Evolutionary conservation across 2,113 vertebrate genomes (phyloP), one percentile per base, ranked within the genome.

Genomic region (Epinephelus moara): DNA sequence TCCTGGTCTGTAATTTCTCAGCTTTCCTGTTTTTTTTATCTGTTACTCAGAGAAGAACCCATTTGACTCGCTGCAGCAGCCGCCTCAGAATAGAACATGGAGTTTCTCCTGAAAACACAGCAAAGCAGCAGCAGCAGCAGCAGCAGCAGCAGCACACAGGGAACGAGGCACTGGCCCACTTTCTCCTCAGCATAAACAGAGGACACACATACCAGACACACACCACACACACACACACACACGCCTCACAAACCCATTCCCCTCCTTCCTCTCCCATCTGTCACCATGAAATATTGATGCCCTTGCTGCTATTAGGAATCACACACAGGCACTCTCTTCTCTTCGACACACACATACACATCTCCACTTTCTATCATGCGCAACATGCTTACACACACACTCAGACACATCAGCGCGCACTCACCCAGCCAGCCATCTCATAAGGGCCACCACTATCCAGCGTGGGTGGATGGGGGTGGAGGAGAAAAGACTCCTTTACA

Each of bases 251-350:
- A 25, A 64, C 55, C 19, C 19, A n/a, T 0, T 12, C 83, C 64
- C 75, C 82, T 57, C 78, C 80, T 67, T 80, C 17, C 68, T 67
- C 81, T 81, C 81, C 93, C 94, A 95, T 94, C 93, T 94, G 93
- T 90, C 88, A 86, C 55, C 88, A 94, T 95, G 87, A 95, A 96
- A 95, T 94, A 95, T 95, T 95, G 87, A 96, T 95, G 79, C 71
- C 23, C 25, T 73, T 63, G 70, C 79, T 87, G 79, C 89, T 93
- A 69, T 90, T 92, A 85, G 78, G 63, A 88, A 66, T 72, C 75
- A 45, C 70, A 60, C 67, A 70, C 68, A 70, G 50, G 50, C 68
- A 55, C 49, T 70, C 67, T 49, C 45, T 68, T 50, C 47, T 70
- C 49, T 55, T 37, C 21, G 49, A 55, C 25, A 68, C 66, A 71